Evolutionary conservation across 2,888 invertebrate genomes (phyloP), one percentile per base, ranked within the genome.

Genomic region (Aleiodes alternator): DNA sequence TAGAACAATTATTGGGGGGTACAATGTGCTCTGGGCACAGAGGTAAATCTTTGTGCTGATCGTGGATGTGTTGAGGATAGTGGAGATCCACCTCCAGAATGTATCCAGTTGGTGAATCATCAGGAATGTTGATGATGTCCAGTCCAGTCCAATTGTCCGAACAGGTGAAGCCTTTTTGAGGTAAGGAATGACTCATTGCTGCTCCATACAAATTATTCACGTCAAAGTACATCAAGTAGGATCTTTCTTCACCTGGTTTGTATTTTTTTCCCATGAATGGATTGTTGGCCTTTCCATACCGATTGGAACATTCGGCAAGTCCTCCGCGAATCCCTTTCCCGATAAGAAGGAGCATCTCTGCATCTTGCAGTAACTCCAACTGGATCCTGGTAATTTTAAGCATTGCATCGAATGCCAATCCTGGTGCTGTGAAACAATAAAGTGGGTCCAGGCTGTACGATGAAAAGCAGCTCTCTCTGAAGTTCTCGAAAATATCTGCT

Each of bases 151-250:
- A 66, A 31, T 72, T 56, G 12, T 81, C 74, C 8, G 81, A 73
- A 84, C 86, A 88, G 69, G 82, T 68, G 80, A 89, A 87, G 12
- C 78, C 79, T 7, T 77, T 76, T 9, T 73, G 50, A 0, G 87
- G 87, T 9, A 88, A 76, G 14, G 76, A 73, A 75, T 86, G 80
- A 8, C 76, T 79, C 86, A 89, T 85, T 2, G 87, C 87, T 80
- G 81, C 83, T 9, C 86, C 86, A 78, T 88, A 89, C 8, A 87
- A 76, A 78, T 87, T 88, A 75, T 88, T 88, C 0, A 82, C 84
- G 80, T 88, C 87, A 4, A 85, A 79, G 72, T 86, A 87, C 50
- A 82, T 79, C 31, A 89, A 59, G 76, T 82, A 88, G 7, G 80
- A 84, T 7, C 66, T 55, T 1, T 66, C 72, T 79, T 82, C 23